Conservation (phyloP, 2,113 vertebrate species). For the Pseudopodoces humilis region DNA sequence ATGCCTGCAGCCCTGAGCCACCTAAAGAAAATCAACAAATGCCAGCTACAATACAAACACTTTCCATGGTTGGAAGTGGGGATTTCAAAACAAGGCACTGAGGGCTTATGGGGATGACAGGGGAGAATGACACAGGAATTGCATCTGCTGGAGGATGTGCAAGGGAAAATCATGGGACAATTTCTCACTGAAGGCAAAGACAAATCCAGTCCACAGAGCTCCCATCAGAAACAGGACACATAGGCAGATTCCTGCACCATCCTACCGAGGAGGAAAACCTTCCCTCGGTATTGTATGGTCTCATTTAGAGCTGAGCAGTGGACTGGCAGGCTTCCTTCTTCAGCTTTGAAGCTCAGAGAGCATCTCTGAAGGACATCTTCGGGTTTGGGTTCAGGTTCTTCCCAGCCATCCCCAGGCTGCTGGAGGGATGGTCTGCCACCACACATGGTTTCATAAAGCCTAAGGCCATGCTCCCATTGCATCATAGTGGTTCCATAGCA, state of each 20-base stretch:
- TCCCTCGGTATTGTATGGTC: neutral
- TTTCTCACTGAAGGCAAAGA: neutral
- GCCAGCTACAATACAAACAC: conserved; percentile 42
- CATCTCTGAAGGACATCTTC: neutral
- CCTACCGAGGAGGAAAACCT: neutral
- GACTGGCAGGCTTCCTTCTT: neutral
- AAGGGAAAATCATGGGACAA: neutral
- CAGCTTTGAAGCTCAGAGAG: neutral
- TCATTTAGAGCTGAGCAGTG: neutral
- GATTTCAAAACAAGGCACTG: conserved; percentile 34
- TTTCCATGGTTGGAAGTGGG: neutral
- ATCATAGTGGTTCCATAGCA: fast-evolving
- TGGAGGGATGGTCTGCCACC: neutral
- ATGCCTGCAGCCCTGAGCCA: conserved; percentile 55
- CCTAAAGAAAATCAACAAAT: conserved; percentile 65
- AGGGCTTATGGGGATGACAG: neutral
- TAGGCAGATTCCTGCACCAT: neutral
- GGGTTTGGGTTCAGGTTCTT: neutral
- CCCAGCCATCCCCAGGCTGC: neutral
- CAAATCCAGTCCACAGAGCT: neutral
- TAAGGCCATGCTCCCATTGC: neutral
- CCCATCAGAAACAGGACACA: neutral
- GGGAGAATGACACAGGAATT: neutral
- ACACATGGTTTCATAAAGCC: neutral
- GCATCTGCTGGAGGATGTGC: neutral